Evolutionary conservation across 2,888 invertebrate genomes (phyloP), one percentile per base, ranked within the genome.

Genomic region (Leptarthrus brevirostris): DNA sequence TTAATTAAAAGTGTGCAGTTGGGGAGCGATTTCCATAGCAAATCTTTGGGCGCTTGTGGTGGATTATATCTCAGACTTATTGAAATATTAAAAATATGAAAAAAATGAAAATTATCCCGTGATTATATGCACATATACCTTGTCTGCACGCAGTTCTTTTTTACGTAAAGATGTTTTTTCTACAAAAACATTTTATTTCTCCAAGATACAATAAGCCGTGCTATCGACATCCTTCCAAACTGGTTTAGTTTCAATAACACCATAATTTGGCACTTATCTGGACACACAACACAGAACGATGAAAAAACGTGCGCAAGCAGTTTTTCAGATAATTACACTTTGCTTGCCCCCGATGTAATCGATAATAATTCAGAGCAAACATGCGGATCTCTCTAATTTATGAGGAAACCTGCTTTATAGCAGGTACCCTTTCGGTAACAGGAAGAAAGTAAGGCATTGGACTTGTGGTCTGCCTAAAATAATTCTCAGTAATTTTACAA

Each of bases 311-410:
- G 44, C 22, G 20, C 22, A n/a, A 18, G 24, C 69, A 49, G 18
- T 52, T 52, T 69, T 30, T 49, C 69, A 20, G 52, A 69, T 69
- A 69, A 69, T 69, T 69, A 69, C 69, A 69, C 52, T 49, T 52
- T n/a, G n/a, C n/a, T 36, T 49, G 69, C 69, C 52, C 69, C 22
- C 52, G 69, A 69, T 69, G 69, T 52, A 69, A 69, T 69, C 69
- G 69, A 69, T 52, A 52, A 69, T 69, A 69, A 69, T 69, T 69
- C 52, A 69, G 52, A 52, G 52, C 69, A 34, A 52, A 69, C 69
- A 30, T 16, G 34, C 49, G 30, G 69, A 26, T 69, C 18, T 14
- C 30, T 52, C 3, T 69, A 52, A 69, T 20, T 69, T 34, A 69
- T 30, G 16, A n/a, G 69, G 52, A 69, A 69, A 52, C 30, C 52